A percentile compares a stretch with the other conserved stretches of the same genome.
phyloP scores from a whole-genome alignment of 2,888 invertebrate genomes.

The Synanthedon myopaeformis region DNA sequence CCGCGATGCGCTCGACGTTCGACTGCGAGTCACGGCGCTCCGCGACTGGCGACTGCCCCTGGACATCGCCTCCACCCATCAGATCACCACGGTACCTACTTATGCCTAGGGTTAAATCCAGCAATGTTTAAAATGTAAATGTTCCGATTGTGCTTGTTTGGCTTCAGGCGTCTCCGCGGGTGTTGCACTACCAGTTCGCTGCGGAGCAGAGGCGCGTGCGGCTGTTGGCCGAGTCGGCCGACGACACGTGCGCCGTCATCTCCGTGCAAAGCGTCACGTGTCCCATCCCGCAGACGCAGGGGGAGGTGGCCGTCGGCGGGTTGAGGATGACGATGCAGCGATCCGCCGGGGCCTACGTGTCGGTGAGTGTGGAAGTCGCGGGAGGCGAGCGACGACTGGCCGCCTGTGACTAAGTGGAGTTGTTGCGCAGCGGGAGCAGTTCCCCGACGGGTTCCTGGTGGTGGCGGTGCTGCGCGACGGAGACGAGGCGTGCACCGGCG shows the following conservation, averaged over 20 bases:
- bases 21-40: constrained; percentile 25
- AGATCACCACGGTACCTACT: constrained; percentile 19
- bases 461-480: constrained; percentile 25
- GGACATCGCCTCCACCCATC: constrained; percentile 12
- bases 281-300: constrained; percentile 38
- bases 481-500: constrained; percentile 30
- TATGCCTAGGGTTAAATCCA: too few relatives aligned
- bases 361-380: constrained; percentile 21
- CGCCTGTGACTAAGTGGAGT: not conserved
- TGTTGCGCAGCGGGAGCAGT: constrained; percentile 25
- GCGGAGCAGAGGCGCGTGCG: constrained; percentile 35
- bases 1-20: constrained; percentile 18
- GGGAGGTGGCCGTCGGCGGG: constrained; percentile 16
- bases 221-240: constrained; percentile 33
- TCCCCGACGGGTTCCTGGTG: constrained; percentile 47
- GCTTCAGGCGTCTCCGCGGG: constrained; percentile 35
- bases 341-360: constrained; percentile 43
- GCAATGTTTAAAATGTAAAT: too few relatives aligned
- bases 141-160: not conserved
- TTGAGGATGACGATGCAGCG: constrained; percentile 44
- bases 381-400: not conserved
- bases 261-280: constrained; percentile 47
- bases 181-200: constrained; percentile 32
- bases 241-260: constrained; percentile 45
- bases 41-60: constrained; percentile 28